A percentile compares a stretch with the other conserved stretches of the same genome.
Evolutionary conservation across 2,113 vertebrate species (phyloP).

Genomic region (Callocephalon fimbriatum): DNA sequence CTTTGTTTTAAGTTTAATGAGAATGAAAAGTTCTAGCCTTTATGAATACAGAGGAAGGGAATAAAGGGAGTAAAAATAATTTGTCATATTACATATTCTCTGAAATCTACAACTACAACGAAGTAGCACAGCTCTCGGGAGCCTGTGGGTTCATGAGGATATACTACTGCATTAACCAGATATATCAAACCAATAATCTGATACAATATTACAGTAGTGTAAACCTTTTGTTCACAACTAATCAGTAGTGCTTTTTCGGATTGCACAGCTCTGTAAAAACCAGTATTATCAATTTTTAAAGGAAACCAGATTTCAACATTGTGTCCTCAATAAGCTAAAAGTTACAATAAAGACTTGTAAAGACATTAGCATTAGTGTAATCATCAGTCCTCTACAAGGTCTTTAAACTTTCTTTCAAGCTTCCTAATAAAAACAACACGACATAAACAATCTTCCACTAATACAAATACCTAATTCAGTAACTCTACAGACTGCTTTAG

Average conservation of each 20-base stretch:
- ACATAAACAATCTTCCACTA: background rate
- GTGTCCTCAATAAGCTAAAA: background rate
- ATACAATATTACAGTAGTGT: background rate
- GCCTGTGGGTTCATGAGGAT: background rate
- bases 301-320: background rate
- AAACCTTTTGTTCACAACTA: background rate
- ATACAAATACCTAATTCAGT: background rate
- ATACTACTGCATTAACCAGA: background rate
- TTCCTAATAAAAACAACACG: background rate
- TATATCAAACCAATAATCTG: background rate
- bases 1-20: background rate
- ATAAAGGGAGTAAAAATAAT: background rate
- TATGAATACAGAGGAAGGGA: background rate
- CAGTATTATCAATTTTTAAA: background rate
- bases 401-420: background rate
- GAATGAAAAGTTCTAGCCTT: background rate
- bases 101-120: background rate
- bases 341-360: background rate
- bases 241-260: background rate
- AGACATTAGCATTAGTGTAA: background rate
- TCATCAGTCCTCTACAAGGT: background rate
- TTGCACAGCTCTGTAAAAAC: background rate
- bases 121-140: background rate
- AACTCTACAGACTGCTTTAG: background rate
- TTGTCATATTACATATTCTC: background rate